Evolutionary conservation across 2,113 vertebrate genomes (phyloP).

Genomic region (Tauraco erythrolophus): DNA sequence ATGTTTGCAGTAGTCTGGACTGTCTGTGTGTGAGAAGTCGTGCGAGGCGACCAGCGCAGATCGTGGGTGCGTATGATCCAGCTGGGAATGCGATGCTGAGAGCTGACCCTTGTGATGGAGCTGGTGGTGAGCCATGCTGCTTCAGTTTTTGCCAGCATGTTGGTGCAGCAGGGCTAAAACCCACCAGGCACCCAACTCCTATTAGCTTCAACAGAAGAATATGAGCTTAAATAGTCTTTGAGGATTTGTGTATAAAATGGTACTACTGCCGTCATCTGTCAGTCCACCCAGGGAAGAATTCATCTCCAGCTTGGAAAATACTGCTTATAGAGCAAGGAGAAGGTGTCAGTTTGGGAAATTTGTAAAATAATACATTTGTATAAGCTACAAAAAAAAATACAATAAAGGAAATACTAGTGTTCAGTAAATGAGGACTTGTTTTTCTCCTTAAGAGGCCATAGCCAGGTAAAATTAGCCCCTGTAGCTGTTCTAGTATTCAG

Average conservation of each 20-base stretch:
- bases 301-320: not conserved
- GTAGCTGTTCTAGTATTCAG: not conserved
- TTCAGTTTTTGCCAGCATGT: not conserved
- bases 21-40: not conserved
- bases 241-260: not conserved
- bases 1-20: not conserved
- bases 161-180: not conserved
- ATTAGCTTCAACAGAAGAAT: not conserved
- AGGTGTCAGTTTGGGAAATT: not conserved
- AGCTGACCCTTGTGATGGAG: not conserved
- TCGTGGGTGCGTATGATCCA: fast-evolving
- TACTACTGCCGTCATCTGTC: not conserved
- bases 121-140: not conserved
- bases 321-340: not conserved
- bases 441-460: not conserved
- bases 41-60: fast-evolving
- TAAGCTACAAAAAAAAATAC: not conserved
- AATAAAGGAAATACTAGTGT: not conserved
- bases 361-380: not conserved
- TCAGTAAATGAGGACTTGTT: not conserved
- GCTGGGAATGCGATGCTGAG: not conserved
- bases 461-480: constrained; percentile 16
- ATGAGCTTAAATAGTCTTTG: not conserved
- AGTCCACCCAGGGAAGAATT: not conserved
- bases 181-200: not conserved